Base-by-base conservation (phyloP, 2,888 invertebrate species). In the Drosophila borborema region DNA sequence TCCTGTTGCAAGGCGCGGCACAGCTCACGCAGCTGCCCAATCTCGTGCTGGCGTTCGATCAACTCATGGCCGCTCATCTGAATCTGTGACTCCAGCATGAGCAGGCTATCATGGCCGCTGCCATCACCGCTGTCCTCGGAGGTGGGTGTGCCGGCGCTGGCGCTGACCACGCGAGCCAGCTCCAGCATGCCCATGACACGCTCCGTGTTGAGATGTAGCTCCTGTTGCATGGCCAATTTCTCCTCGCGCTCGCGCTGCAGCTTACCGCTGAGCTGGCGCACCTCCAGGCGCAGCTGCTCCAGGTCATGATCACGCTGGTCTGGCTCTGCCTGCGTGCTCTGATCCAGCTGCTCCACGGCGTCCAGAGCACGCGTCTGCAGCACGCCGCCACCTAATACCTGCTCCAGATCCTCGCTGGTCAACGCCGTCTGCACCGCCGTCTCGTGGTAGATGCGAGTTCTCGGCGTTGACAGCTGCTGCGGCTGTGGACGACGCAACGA, bases 391-490 rank as follows among this genome's bases (percentile, higher is more conserved):
- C 95, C 94, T 60, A 97, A 93, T 7, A 96, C 96, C 20, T 95
- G 95, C 76, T 96, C 96, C 31, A 97, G 94, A 88, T 97, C 97
- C 3, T 93, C 92, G 62, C 95, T 95, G 1, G 96, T 95, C 59
- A 97, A 92, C 31, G 96, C 96, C 1, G 97, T 97, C 92, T 97
- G 97, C 16, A 95, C 94, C 55, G 95, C 94, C 41, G 95, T 96
- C 92, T 97, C 97, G 80, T 97, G 97, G 91, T 96, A 97, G 78
- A 97, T 97, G 87, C 95, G 94, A 1, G 96, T 95, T 90, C 94
- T 95, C 40, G 94, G 92, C 64, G 91, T 56, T 0, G 60, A 18
- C 75, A 64, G 6, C 63, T 56, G 71, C 43, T 40, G 72, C 92
- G 93, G 64, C 41, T 67, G 84, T 1, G 82, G 88, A 72, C 82